Percentiles rank a stretch among this genome's conserved stretches.
phyloP scores from a whole-genome alignment of 2,888 invertebrate genomes.

The Xestoiulus laeticollis region DNA sequence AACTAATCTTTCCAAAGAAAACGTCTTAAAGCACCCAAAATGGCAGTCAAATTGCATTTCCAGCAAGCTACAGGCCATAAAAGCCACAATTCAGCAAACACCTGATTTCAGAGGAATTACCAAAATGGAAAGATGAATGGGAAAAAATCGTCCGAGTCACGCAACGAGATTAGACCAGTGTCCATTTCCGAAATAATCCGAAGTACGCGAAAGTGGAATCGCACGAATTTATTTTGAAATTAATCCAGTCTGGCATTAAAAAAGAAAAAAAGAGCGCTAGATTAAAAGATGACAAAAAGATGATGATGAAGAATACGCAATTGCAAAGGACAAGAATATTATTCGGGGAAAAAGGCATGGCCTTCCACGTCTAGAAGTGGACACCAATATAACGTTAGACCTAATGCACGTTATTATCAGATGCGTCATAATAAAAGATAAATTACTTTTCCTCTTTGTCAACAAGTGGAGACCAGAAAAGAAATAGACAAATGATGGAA shows the following conservation, averaged over 20 bases:
- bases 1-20: not conserved
- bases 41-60: not conserved
- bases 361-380: not conserved
- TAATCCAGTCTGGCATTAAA: constrained; percentile 15
- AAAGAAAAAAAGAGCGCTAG: not conserved
- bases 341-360: not conserved
- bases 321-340: not conserved
- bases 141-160: constrained; percentile 11
- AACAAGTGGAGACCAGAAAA: constrained; percentile 23
- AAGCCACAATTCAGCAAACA: not conserved
- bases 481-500: constrained; percentile 37
- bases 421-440: constrained; percentile 37
- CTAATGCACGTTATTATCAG: constrained; percentile 34
- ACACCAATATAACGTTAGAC: constrained; percentile 10
- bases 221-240: constrained; percentile 31
- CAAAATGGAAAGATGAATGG: constrained; percentile 28
- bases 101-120: not conserved
- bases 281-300: constrained; percentile 36
- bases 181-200: constrained; percentile 29
- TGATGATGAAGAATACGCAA: constrained; percentile 29
- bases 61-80: not conserved
- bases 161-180: constrained; percentile 13
- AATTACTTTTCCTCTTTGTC: constrained; percentile 37
- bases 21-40: not conserved
- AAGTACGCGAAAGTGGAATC: not conserved